A percentile compares a stretch with the other conserved stretches of the same genome.
These are phyloP conservation scores for Cryptops parisi DNA, from an alignment of 2,888 invertebrate species.

Conservation along the genomic window DNA sequence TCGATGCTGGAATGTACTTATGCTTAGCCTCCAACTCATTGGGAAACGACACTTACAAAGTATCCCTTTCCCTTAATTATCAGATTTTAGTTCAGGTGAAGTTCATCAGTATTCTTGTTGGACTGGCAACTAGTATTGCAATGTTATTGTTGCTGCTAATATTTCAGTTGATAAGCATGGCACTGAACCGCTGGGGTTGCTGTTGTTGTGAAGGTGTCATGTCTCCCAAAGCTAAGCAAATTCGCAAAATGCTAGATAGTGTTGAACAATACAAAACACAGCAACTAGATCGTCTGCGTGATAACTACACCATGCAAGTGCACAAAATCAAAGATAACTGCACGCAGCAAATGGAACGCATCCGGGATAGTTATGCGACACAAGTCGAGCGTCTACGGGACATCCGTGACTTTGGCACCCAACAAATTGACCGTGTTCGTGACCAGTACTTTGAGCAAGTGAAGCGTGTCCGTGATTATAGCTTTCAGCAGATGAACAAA, in stretches of 20 bases:
- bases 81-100: slow-evolving; percentile 67
- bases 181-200: slow-evolving; percentile 27
- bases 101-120: slow-evolving; percentile 67
- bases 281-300: slow-evolving; percentile 71
- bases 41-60: slow-evolving; percentile 58
- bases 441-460: slow-evolving; percentile 92
- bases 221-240: slow-evolving; percentile 62
- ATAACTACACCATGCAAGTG: slow-evolving; percentile 85
- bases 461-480: slow-evolving; percentile 80
- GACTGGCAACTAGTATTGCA: slow-evolving; percentile 58
- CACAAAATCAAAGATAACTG: slow-evolving; percentile 86
- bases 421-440: slow-evolving; percentile 58
- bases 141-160: slow-evolving; percentile 67
- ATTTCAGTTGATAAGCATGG: slow-evolving; percentile 50
- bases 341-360: slow-evolving; percentile 83
- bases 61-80: slow-evolving; percentile 69
- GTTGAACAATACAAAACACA: slow-evolving; percentile 79
- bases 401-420: slow-evolving; percentile 77
- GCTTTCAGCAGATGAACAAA: slow-evolving; percentile 78
- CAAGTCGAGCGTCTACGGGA: slow-evolving; percentile 75
- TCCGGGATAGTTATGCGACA: slow-evolving; percentile 75
- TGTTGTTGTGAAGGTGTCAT: slow-evolving; percentile 50
- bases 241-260: slow-evolving; percentile 74
- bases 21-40: slow-evolving; percentile 75
- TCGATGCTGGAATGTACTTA: slow-evolving; percentile 66